Conservation (phyloP, 30 jellyfish, hydroid and myxozoan genomes). For the Haliclystus octoradiatus region DNA sequence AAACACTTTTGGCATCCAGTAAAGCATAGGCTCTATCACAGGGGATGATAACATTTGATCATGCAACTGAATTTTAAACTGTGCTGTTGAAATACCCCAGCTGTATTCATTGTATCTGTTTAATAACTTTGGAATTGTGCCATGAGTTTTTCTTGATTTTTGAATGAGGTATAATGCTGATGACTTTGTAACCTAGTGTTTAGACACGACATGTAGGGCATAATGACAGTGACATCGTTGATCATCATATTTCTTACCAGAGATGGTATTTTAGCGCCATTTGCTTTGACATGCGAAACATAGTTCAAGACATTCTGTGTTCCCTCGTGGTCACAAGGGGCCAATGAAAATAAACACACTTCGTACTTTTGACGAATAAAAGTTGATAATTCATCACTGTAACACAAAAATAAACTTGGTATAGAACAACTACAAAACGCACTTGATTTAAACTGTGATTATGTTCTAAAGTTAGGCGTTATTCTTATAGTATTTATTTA, state of each 20-base stretch:
- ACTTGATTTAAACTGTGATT: neutral
- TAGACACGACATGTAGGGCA: too few species aligned
- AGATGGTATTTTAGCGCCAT: constrained; percentile 30
- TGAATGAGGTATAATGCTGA: too few species aligned
- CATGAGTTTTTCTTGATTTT: too few species aligned
- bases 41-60: too few species aligned
- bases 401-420: neutral
- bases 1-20: too few species aligned
- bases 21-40: too few species aligned
- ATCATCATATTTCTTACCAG: constrained; percentile 19
- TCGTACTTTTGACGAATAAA: constrained; percentile 46
- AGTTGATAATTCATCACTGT: constrained; percentile 33
- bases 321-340: constrained; percentile 55
- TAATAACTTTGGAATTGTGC: too few species aligned
- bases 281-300: constrained; percentile 49
- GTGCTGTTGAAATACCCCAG: too few species aligned
- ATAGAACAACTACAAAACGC: neutral
- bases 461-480: neutral
- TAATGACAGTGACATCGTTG: too few species aligned
- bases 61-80: too few species aligned
- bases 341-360: constrained; percentile 53
- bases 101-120: too few species aligned
- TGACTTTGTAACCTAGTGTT: too few species aligned
- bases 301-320: constrained; percentile 52
- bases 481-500: neutral